Percentiles rank a stretch among this genome's conserved stretches.
These are phyloP conservation scores for Pipistrellus kuhlii DNA, from an alignment of 2,797 vertebrate species.

Conservation along the genomic window DNA sequence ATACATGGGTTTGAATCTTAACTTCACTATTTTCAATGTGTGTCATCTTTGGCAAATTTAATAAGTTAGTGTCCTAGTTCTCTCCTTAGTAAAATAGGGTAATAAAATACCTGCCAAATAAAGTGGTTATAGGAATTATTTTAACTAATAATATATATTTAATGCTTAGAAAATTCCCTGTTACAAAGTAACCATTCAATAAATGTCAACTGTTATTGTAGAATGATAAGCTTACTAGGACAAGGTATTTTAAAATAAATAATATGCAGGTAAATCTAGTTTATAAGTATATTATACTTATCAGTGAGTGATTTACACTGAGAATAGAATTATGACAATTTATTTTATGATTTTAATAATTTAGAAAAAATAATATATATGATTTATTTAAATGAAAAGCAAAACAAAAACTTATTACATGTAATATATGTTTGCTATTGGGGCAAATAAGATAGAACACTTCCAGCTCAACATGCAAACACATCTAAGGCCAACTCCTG, in stretches of 20 bases:
- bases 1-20: background rate
- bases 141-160: conserved; percentile 2
- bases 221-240: background rate
- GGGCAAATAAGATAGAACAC: background rate
- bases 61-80: background rate
- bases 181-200: background rate
- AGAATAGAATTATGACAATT: background rate
- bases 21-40: background rate
- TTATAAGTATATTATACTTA: conserved; percentile 1
- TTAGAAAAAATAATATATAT: background rate
- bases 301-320: background rate
- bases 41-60: background rate
- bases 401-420: background rate
- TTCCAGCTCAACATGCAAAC: background rate
- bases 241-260: background rate
- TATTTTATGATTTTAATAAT: conserved; percentile 27
- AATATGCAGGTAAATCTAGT: background rate
- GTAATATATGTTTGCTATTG: background rate
- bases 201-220: background rate
- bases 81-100: background rate
- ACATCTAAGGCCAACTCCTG: conserved; percentile 13
- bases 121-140: background rate
- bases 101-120: background rate
- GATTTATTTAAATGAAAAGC: conserved; percentile 9
- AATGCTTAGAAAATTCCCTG: background rate